Base-by-base conservation (phyloP, 2,797 vertebrate genomes). In the Sciaenops ocellatus region DNA sequence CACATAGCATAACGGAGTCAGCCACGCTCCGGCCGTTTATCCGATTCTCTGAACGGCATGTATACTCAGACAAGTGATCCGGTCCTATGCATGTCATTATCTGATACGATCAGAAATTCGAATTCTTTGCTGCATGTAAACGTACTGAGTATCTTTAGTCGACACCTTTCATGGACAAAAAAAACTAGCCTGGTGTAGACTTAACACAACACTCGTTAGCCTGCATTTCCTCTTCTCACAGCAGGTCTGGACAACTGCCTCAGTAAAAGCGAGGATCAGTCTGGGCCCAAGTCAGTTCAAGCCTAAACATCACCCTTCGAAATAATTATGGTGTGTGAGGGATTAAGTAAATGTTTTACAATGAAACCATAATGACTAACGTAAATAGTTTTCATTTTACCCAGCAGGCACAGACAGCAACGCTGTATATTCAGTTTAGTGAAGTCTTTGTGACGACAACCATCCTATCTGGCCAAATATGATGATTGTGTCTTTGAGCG, bases 241-340 rank as follows among this genome's bases (percentile, higher is more conserved):
- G 34, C 85, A 84, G 47, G 80, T 85, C 82, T 76, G 52, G 56
- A 86, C 86, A 87, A 78, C 64, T 69, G 34, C 26, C 47, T 71
- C 4, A 62, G 38, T 38, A 51, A 77, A 81, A 69, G 52, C 13
- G 24, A 7, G 24, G 65, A 79, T 83, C n/a, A 73, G 60, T 66
- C 38, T 5, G 41, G 22, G 54, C 26, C 34, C 44, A 63, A 22
- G 24, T 59, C 51, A 60, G 55, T 60, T 85, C 68, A 84, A 74
- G 73, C 52, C 65, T 26, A 54, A 80, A 89, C 81, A 67, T 50
- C 79, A 56, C 26, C 11, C 6, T 42, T 52, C 1, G 68, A 78
- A 69, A 51, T 61, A 68, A 76, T 72, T 44, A 52, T 28, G 34
- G 34, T 51, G 51, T 72, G 38, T 26, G 30, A 59, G 3, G 57